Evolutionary conservation across 2,888 invertebrate species (phyloP), one percentile per base, ranked within the genome.

Genomic region (Chrysomela aeneicollis): DNA sequence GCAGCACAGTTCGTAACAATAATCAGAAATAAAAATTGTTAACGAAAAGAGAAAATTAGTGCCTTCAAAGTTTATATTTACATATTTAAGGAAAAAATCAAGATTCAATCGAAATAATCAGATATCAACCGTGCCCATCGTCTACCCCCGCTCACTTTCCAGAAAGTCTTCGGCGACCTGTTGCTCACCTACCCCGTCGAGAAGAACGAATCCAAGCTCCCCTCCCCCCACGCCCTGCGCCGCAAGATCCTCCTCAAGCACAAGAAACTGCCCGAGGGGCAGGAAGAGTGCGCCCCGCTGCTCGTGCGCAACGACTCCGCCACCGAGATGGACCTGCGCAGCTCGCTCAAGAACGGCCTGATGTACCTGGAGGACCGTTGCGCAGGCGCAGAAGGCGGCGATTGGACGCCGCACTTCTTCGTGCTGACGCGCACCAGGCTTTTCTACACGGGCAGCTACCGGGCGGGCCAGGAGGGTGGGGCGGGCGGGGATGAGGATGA

Each of bases 371-470:
- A 96, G 81, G 97, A 98, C 84, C 92, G 93, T n/a, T n/a, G n/a
- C n/a, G n/a, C n/a, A n/a, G n/a, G n/a, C n/a, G n/a, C n/a, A 0
- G 89, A 94, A 0, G 93, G 94, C 71, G 90, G 92, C 79, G 91
- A 92, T 67, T 98, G 97, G 97, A 91, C 92, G 78, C 92, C 95
- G 0, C 96, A 97, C 83, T 95, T 95, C 77, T 97, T 97, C 79
- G 94, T 97, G 15, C 84, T 98, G 35, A 96, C 95, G 0, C 90
- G 93, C 69, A 92, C 89, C 74, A 95, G 95, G 80, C 84, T 98
- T 52, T 94, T 93, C 78, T 97, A 96, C 79, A 93, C 93, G 0
- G 93, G 94, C 78, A 88, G 88, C 69, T 76, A 74, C 64, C 78
- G 72, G 51, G 64, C 72, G 18, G 77, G 76, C 37, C 68, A 73